A percentile compares a stretch with the other conserved stretches of the same genome.
Evolutionary conservation across 2,888 invertebrate genomes (phyloP).

Genomic region (Abrostola triplasia): DNA sequence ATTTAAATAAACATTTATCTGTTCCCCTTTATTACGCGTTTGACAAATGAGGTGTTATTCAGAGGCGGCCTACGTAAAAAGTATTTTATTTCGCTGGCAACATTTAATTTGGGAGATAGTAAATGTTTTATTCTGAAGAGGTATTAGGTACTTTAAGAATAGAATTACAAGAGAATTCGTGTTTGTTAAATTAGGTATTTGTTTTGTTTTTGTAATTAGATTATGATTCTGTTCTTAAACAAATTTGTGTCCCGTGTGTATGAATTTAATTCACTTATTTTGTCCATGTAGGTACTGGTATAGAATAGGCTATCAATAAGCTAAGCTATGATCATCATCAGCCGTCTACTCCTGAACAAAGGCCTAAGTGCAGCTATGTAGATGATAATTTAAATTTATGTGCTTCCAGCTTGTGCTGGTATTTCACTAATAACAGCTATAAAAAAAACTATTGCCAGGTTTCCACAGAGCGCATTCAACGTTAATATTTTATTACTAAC

Average conservation of each 20-base stretch:
- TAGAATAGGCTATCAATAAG: too few relatives aligned
- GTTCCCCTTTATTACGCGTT: conserved; percentile 39
- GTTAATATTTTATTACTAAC: neutral
- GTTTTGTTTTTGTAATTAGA: neutral
- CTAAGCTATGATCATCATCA: too few relatives aligned
- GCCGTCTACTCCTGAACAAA: too few relatives aligned
- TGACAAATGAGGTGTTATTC: conserved; percentile 46
- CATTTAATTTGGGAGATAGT: conserved; percentile 42
- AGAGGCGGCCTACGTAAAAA: conserved; percentile 25
- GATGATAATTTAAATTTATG: too few relatives aligned
- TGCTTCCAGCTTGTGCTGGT: too few relatives aligned
- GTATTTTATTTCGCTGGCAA: conserved; percentile 38
- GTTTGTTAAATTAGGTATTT: conserved; percentile 19
- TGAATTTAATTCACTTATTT: too few relatives aligned
- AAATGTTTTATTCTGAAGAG: conserved; percentile 35
- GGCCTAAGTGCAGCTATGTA: too few relatives aligned
- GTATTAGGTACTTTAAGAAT: conserved; percentile 16
- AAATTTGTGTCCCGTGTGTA: too few relatives aligned
- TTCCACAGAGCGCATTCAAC: too few relatives aligned
- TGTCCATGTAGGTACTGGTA: too few relatives aligned
- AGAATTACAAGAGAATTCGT: conserved; percentile 33
- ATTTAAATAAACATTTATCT: conserved; percentile 39
- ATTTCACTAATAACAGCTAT: too few relatives aligned
- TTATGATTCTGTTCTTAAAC: neutral
- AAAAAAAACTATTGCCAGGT: too few relatives aligned